Base-by-base conservation (phyloP, 2,797 vertebrate genomes). In the Craterocephalus amniculus region DNA sequence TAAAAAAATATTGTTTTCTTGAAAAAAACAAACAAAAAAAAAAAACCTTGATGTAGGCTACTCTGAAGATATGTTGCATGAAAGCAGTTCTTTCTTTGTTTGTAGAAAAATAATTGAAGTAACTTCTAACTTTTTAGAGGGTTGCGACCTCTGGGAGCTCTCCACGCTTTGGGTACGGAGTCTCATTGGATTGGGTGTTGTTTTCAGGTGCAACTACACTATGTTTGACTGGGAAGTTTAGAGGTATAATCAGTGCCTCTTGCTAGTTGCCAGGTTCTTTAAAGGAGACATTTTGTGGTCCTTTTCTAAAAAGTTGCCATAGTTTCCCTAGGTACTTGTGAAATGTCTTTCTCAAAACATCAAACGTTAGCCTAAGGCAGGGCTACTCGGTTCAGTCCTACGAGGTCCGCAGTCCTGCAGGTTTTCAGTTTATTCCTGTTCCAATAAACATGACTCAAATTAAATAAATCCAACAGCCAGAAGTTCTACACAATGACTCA, bases 41-140 rank as follows among this genome's bases (percentile, higher is more conserved):
- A 45, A 45, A 45, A 9, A 55, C 29, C 29, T 31, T 87, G 69
- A 83, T 79, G 34, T 56, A 60, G 27, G 45, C 73, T 57, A 31
- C 45, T 35, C 80, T 77, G 71, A 68, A 86, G 78, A 67, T 73
- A 77, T 64, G 29, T 76, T 64, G 58, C 57, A 78, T 67, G 55
- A 80, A 85, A 83, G 58, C 55, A 58, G 36, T 66, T 55, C 9
- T 67, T 79, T 74, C 73, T 51, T 68, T 31, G 29, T 31, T 5
- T 52, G 49, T 49, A 63, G 71, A 73, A 76, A 75, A 66, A 11
- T 49, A 55, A 76, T 20, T 59, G 49, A 68, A 66, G 65, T 69
- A 58, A 67, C 59, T 72, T 54, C 48, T 18, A 49, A 36, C 38
- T 58, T 58, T 72, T 67, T 66, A 60, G 80, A 74, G 7, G 3